Evolutionary conservation across 2,113 vertebrate species (phyloP).

Genomic region (Phylloscopus trochilus): DNA sequence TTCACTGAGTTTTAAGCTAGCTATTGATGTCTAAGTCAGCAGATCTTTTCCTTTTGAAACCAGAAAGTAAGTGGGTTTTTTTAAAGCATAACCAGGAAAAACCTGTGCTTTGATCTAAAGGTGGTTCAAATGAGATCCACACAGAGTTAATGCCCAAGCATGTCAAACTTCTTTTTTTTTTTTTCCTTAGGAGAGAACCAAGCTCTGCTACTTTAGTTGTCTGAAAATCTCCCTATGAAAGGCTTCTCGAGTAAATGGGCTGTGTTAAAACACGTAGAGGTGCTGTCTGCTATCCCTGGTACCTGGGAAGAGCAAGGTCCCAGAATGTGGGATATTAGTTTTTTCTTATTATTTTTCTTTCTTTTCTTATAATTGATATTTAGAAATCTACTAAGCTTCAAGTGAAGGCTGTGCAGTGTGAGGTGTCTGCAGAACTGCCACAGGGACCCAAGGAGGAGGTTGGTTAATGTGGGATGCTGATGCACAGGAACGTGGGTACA

Average conservation of each 20-base stretch:
- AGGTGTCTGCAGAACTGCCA: background rate
- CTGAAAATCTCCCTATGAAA: constrained; percentile 21
- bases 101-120: constrained; percentile 74
- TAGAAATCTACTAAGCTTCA: background rate
- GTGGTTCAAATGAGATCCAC: constrained; percentile 73
- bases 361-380: background rate
- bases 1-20: constrained; percentile 71
- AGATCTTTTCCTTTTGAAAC: constrained; percentile 76
- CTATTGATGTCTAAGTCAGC: constrained; percentile 75
- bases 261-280: background rate
- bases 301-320: background rate
- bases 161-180: constrained; percentile 53
- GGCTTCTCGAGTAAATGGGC: background rate
- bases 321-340: background rate
- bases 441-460: background rate
- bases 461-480: background rate
- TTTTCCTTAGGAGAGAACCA: constrained; percentile 28
- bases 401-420: background rate
- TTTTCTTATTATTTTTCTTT: background rate
- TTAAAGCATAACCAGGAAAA: constrained; percentile 71
- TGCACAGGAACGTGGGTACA: background rate
- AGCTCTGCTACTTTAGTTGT: constrained; percentile 24
- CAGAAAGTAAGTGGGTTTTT: constrained; percentile 57
- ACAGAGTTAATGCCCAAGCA: constrained; percentile 57
- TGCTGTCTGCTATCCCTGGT: background rate